Conservation (phyloP, 1,140 invertebrate species). For the Drosophila teissieri region DNA sequence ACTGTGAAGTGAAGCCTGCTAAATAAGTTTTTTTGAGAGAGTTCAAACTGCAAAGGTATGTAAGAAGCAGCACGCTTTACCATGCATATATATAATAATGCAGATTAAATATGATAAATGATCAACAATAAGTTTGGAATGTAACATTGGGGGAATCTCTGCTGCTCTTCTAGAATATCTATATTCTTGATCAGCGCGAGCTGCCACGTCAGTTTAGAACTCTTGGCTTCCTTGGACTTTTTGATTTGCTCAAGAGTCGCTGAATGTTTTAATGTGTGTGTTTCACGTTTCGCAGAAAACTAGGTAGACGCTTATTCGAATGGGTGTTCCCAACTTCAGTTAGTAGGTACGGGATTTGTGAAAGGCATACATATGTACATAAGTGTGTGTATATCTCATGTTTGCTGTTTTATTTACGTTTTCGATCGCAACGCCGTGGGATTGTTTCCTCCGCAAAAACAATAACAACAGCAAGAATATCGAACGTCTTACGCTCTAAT, state of each 20-base stretch:
- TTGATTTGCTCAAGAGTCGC: background rate
- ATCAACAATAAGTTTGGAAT: background rate
- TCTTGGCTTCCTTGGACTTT: background rate
- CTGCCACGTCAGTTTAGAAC: background rate
- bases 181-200: background rate
- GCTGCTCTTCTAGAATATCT: background rate
- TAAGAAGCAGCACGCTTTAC: too few species aligned
- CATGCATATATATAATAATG: background rate
- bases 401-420: background rate
- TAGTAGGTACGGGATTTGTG: background rate
- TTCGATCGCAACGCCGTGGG: background rate
- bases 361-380: background rate
- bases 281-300: too few species aligned
- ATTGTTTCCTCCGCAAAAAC: slow-evolving; percentile 9
- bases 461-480: slow-evolving; percentile 1
- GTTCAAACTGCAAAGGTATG: background rate
- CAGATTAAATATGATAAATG: background rate
- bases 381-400: background rate
- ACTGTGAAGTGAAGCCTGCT: background rate
- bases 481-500: slow-evolving; percentile 17
- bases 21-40: background rate
- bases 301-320: background rate
- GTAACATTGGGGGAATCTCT: background rate
- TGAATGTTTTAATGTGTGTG: background rate
- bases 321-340: background rate